Conservation (phyloP, 2,797 vertebrate genomes). For the Zenarchopterus dispar region DNA sequence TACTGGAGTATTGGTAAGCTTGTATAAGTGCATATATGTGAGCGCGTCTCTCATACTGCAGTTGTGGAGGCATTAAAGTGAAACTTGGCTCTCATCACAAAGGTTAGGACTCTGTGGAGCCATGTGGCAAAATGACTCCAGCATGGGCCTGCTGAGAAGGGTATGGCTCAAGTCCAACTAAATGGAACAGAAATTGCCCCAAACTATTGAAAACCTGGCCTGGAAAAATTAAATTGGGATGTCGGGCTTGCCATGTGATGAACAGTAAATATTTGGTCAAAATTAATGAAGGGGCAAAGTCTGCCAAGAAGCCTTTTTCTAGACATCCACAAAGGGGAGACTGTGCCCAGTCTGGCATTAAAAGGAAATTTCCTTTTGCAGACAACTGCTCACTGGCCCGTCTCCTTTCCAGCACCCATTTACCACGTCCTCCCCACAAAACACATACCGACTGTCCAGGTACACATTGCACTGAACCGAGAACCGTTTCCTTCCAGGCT, state of each 20-base stretch:
- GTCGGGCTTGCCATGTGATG: conserved; percentile 71
- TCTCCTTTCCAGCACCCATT: conserved; percentile 66
- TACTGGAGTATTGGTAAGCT: conserved; percentile 46
- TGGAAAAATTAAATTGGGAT: conserved; percentile 72
- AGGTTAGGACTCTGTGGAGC: conserved; percentile 74
- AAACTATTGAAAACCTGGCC: conserved; percentile 67
- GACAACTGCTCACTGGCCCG: conserved; percentile 66
- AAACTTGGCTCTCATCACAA: conserved; percentile 57
- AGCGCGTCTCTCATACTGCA: conserved; percentile 33
- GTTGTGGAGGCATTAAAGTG: conserved; percentile 58
- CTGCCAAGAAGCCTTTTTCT: conserved; percentile 74
- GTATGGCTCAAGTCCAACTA: conserved; percentile 64
- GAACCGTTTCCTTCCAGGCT: conserved; percentile 24
- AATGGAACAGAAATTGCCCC: conserved; percentile 70
- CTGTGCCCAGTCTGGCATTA: conserved; percentile 76
- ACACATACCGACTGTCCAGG: conserved; percentile 61
- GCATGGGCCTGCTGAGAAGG: conserved; percentile 60
- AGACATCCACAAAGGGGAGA: conserved; percentile 70
- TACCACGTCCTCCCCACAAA: conserved; percentile 50
- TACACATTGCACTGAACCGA: conserved; percentile 40
- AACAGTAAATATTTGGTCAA: conserved; percentile 81
- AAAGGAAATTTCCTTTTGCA: conserved; percentile 76
- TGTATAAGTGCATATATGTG: conserved; percentile 32
- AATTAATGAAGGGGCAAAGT: conserved; percentile 78
- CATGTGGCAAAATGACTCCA: conserved; percentile 67